These are phyloP conservation scores for Asarcornis scutulata DNA, from an alignment of 2,113 vertebrate genomes.

Conservation along the genomic window DNA sequence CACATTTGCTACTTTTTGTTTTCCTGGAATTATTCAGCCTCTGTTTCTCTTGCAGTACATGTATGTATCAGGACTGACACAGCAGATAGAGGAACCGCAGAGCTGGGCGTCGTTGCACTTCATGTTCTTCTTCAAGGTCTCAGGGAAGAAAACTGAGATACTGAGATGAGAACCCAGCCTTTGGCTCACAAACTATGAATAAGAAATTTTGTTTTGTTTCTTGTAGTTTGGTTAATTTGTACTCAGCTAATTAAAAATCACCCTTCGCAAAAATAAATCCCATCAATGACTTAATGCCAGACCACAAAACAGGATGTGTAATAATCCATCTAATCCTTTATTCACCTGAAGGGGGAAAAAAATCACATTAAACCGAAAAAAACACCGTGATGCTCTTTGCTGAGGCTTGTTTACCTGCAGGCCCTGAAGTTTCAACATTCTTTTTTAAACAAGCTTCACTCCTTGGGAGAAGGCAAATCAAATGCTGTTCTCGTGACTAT, in stretches of 20 bases:
- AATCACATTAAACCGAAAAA: neutral
- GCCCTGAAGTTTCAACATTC: neutral
- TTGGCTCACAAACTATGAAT: neutral
- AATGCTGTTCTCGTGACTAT: neutral
- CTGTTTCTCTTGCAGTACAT: neutral
- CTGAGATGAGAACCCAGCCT: neutral
- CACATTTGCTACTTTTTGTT: neutral
- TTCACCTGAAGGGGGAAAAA: constrained; percentile 10
- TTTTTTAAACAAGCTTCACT: neutral
- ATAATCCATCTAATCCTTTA: neutral
- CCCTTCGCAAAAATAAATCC: neutral
- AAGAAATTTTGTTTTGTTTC: neutral
- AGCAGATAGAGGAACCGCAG: neutral
- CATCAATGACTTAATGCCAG: neutral
- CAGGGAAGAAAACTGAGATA: neutral
- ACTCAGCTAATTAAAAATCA: neutral
- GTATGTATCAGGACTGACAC: neutral
- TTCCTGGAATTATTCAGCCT: neutral
- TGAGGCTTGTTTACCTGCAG: neutral
- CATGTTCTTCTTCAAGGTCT: neutral
- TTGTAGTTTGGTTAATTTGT: neutral
- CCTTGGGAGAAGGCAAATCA: neutral
- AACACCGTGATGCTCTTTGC: fast-evolving
- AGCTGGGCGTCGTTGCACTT: fast-evolving
- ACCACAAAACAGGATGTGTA: neutral